A percentile compares a stretch with the other conserved stretches of the same genome.
Conservation (phyloP, 2,113 vertebrate species). For the Fregata magnificens region DNA sequence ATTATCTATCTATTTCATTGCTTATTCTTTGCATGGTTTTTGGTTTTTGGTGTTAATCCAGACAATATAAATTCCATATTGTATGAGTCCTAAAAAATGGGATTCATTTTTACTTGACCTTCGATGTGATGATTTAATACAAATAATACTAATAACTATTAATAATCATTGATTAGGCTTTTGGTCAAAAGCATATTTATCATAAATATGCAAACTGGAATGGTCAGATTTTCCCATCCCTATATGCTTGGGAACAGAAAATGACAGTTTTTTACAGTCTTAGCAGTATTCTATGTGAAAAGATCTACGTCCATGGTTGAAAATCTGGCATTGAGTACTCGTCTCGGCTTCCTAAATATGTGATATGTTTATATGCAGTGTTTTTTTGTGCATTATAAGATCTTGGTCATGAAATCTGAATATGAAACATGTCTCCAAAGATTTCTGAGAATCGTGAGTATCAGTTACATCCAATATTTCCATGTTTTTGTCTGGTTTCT, state of each 20-base stretch:
- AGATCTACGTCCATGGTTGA: background rate
- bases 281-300: background rate
- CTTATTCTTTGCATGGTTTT: background rate
- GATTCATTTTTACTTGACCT: background rate
- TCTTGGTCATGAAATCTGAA: background rate
- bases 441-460: background rate
- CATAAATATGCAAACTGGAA: background rate
- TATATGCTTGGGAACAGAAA: background rate
- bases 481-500: background rate
- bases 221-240: background rate
- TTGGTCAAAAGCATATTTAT: background rate
- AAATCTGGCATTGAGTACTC: background rate
- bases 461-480: background rate
- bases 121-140: background rate
- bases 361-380: background rate
- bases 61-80: background rate
- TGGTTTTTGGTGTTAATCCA: background rate
- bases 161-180: background rate
- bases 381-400: background rate
- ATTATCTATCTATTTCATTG: background rate
- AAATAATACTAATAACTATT: background rate
- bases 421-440: background rate
- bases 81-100: background rate
- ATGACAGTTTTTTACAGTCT: background rate
- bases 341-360: background rate